Evolutionary conservation across 2,113 vertebrate species (phyloP).

Genomic region (Corythornis vintsioides): DNA sequence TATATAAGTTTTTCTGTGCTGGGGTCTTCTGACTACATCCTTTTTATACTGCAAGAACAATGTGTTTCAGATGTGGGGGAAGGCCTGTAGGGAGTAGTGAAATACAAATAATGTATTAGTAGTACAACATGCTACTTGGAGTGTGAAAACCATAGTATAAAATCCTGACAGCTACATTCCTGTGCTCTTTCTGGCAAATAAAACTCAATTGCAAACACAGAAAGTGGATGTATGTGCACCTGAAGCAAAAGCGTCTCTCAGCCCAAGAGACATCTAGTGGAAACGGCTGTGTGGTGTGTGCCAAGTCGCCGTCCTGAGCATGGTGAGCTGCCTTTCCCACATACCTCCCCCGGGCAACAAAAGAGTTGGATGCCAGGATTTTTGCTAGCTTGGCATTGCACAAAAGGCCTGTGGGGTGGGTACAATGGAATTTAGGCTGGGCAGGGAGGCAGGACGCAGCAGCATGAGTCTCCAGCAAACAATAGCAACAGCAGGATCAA

Average conservation of each 20-base stretch:
- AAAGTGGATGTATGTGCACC: constrained; percentile 2
- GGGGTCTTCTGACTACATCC: not conserved
- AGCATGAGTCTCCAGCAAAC: constrained; percentile 61
- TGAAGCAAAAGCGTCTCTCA: constrained; percentile 12
- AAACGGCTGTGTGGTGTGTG: not conserved
- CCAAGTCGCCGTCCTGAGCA: constrained; percentile 7
- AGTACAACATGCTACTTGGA: not conserved
- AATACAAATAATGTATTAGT: constrained; percentile 22
- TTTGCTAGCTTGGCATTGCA: constrained; percentile 55
- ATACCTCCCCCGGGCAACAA: constrained; percentile 44
- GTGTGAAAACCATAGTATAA: constrained; percentile 30
- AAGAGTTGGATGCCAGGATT: constrained; percentile 48
- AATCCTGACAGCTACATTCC: constrained; percentile 5
- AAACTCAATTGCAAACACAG: constrained; percentile 1
- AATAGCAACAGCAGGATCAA: constrained; percentile 67
- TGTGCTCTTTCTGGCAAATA: constrained; percentile 4
- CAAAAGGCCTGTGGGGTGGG: constrained; percentile 54
- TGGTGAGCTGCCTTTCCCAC: constrained; percentile 58
- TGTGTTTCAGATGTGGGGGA: constrained; percentile 2
- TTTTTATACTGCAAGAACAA: constrained; percentile 5
- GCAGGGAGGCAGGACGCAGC: constrained; percentile 41
- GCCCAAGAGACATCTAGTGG: not conserved
- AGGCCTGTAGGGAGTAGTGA: not conserved
- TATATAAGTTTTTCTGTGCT: not conserved
- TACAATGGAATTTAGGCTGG: constrained; percentile 64